Conservation (phyloP, 1,140 invertebrate genomes). For the Drosophila repleta region DNA sequence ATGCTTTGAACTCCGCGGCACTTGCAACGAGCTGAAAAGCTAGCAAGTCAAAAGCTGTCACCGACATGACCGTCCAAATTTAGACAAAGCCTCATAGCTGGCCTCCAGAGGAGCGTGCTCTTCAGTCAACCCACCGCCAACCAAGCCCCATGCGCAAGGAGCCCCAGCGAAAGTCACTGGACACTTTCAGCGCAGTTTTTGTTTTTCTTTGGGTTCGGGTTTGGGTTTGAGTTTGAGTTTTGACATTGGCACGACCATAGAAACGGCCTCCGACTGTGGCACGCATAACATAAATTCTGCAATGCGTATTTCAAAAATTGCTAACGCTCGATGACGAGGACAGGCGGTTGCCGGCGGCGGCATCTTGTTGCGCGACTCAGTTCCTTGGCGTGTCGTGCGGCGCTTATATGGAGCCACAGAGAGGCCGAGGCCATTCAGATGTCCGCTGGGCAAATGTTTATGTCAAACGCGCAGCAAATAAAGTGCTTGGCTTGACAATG, state of each 20-base stretch:
- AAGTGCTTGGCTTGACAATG: constrained; percentile 80
- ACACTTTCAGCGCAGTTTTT: constrained; percentile 62
- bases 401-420: constrained; percentile 76
- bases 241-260: constrained; percentile 54
- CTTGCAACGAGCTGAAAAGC: constrained; percentile 68
- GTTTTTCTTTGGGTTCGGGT: constrained; percentile 34
- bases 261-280: constrained; percentile 48
- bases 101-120: constrained; percentile 64
- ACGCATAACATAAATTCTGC: constrained; percentile 81
- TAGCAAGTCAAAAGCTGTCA: constrained; percentile 75
- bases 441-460: constrained; percentile 81
- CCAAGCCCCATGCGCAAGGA: constrained; percentile 17
- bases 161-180: constrained; percentile 74
- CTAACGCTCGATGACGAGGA: constrained; percentile 60
- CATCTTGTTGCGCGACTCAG: constrained; percentile 35
- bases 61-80: constrained; percentile 78
- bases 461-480: constrained; percentile 80
- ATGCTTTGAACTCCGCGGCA: constrained; percentile 78
- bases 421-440: constrained; percentile 76
- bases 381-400: constrained; percentile 65
- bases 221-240: constrained; percentile 37
- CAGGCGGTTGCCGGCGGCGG: constrained; percentile 19
- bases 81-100: constrained; percentile 75
- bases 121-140: neutral
- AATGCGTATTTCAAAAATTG: constrained; percentile 81